Evolutionary conservation across 2,797 vertebrate genomes (phyloP), one percentile per base, ranked within the genome.

Genomic region (Enteromius paludinosus): DNA sequence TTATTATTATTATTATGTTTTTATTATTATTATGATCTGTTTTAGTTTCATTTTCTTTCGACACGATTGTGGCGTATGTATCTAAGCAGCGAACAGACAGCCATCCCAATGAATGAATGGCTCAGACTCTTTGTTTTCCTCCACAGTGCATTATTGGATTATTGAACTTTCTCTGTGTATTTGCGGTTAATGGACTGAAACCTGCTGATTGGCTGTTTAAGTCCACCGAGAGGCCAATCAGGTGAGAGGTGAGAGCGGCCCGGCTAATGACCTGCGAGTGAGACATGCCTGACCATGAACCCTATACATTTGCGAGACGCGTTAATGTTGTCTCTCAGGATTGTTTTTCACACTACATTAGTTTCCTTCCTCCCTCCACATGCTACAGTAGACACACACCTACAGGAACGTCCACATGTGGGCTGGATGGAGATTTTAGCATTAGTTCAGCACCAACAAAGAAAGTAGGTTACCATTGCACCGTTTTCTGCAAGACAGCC

Each of bases 401-500:
- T 49, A 15, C 61, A 35, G 23, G 9, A 64, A 49, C 76, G 30
- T 59, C 59, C 41, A 65, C 52, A 5, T 71, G 69, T 59, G 78
- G 25, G 38, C 25, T 30, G 30, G 18, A n/a, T 7, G 18, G 11
- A 82, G 81, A 30, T 61, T 76, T 61, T 23, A 23, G 68, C 72
- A 61, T 77, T 82, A 74, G 43, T 54, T 66, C 59, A 25, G 56
- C 54, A 10, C 38, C 47, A 49, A 28, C 52, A 74, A 75, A 82
- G 71, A 56, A 82, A 41, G 15, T 52, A 75, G 72, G 62, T 82
- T 75, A 43, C 61, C 18, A 43, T 64, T 64, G 69, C 30, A 38
- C n/a, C 56, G 1, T 89, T 91, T 89, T 87, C 71, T 87, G 74
- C 2, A 6, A 56, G 73, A 69, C 62, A 56, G 33, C 12, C 35